Evolutionary conservation across 2,113 vertebrate species (phyloP).

Genomic region (Mola mola): DNA sequence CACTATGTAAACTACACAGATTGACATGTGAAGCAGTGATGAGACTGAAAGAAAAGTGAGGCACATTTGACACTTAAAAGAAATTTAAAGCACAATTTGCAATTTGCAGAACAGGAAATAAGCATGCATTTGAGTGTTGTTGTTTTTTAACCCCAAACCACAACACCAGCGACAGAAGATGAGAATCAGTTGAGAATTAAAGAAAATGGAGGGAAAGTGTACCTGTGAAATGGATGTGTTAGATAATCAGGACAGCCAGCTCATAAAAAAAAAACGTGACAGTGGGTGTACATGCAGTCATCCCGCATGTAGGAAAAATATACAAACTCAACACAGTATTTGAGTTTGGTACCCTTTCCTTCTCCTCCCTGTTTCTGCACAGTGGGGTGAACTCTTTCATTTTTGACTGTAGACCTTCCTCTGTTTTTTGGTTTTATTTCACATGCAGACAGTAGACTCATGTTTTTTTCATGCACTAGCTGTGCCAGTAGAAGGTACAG

Average conservation of each 20-base stretch:
- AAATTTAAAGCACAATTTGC: constrained; percentile 52
- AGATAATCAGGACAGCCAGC: constrained; percentile 30
- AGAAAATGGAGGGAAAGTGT: not conserved
- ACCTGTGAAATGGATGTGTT: no score
- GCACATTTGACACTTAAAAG: constrained; percentile 69
- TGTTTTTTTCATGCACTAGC: constrained; percentile 62
- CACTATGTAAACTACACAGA: constrained; percentile 36
- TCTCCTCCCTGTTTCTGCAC: no score
- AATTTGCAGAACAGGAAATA: constrained; percentile 34
- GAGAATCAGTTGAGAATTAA: not conserved
- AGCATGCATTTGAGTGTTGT: constrained; percentile 20
- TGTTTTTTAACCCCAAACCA: constrained; percentile 32
- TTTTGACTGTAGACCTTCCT: constrained; percentile 28
- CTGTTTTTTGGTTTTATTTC: constrained; percentile 27
- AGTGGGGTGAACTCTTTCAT: constrained; percentile 20
- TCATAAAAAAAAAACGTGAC: constrained; percentile 47
- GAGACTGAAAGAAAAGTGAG: constrained; percentile 27
- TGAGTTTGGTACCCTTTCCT: no score
- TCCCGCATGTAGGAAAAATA: not conserved
- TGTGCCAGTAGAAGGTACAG: constrained; percentile 27
- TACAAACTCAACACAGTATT: not conserved
- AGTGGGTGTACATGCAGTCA: constrained; percentile 8
- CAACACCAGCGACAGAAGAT: constrained; percentile 28
- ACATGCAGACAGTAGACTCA: constrained; percentile 16
- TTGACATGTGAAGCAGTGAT: constrained; percentile 29